Base-by-base conservation (phyloP, 2,797 vertebrate genomes). In the Accipiter fasciatus region DNA sequence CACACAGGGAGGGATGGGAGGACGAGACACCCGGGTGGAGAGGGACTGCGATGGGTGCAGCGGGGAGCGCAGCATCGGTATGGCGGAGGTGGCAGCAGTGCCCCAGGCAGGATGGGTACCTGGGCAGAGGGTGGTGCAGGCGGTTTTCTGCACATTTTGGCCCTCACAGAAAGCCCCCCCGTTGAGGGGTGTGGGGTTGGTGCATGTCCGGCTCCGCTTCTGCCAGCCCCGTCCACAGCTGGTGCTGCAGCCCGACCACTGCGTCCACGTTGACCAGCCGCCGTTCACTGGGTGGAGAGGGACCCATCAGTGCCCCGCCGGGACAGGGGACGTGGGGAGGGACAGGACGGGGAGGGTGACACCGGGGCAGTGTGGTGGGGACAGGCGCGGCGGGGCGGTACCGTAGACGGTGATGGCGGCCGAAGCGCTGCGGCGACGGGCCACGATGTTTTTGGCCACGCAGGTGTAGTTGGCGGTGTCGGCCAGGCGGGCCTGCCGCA, bases 381-480 rank as follows among this genome's bases (percentile, higher is more conserved):
- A 50, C 44, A 47, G 84, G 37, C 0, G 0, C 0, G 10, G 25
- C 2, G 18, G 87, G 73, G 77, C 98, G 97, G 62, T 98, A 99
- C 99, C 99, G 1, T 99, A 99, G 97, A 99, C 99, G 3, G 98
- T 98, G 97, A 99, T 98, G 1, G 99, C 98, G 4, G 99, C 99
- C 0, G 99, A 99, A 84, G 98, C 95, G 64, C 99, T 99, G 96
- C 99, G 99, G 90, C 99, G 99, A 18, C 99, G 98, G 10, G 99
- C 99, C 13, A 99, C 99, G 3, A 99, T 99, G 98, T 99, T 99
- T 98, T 99, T 99, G 97, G 99, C 99, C 97, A 99, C 99, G 5
- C 99, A 99, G 61, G 99, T 99, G 98, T 99, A 99, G 98, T 99
- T 99, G 98, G 99, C 99, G 0, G 99, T 99, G 98, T 99, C 99